Evolutionary conservation across 2,113 vertebrate species (phyloP), one percentile per base, ranked within the genome.

Genomic region (Prinia subflava): DNA sequence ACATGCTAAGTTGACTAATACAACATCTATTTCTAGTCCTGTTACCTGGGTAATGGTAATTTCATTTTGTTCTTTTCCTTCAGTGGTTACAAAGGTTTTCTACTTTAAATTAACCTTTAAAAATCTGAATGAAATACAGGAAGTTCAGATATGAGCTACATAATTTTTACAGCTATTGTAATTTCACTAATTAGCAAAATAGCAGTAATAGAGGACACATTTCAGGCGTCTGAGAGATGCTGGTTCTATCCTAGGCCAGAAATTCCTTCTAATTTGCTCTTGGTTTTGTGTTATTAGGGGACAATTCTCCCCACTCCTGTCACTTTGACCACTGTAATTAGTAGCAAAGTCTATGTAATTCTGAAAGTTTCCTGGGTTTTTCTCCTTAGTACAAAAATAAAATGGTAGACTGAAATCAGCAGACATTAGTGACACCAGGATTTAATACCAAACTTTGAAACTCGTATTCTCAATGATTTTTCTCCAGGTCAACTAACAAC

Each of bases 41-140:
- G 91, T 96, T 95, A 97, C 94, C 94, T 96, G 94, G 93, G 93
- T 50, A 94, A 94, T 91, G 82, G 77, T 44, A 90, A 90, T 95
- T 94, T 87, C 21, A 8, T 78, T 90, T 84, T 80, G 31, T 85
- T 87, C 50, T 93, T 89, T 74, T 84, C 56, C 60, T 83, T 71
- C 42, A 49, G 65, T 10, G 63, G 18, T 53, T 60, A 49, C 71
- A 65, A 81, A 37, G 31, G n/a, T 80, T 83, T 89, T 76, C 57
- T 64, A 39, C 25, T 67, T 91, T n/a, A 63, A 77, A 17, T 90
- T 65, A 89, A 92, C 49, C 65, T 83, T 80, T 93, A 55, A 56
- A 82, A 71, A 78, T 60, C 70, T 47, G 63, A 90, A 62, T 65
- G n/a, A 50, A 83, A 78, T 64, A 41, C 25, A 59, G 8, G 27